phyloP scores from a whole-genome alignment of 2,113 vertebrate genomes.

The Cynopterus brachyotis region DNA sequence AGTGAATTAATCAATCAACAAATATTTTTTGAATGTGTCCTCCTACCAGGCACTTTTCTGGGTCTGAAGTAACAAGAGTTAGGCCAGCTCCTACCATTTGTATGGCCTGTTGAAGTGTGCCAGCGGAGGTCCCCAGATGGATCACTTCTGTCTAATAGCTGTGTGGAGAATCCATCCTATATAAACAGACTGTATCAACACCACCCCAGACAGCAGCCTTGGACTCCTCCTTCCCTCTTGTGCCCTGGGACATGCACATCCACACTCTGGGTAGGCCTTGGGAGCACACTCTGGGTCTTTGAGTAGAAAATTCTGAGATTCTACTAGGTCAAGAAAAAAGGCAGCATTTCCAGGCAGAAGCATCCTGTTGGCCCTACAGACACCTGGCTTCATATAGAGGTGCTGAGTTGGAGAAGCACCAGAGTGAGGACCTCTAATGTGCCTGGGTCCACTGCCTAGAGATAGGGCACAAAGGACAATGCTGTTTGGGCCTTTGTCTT shows the following conservation, averaged over 20 bases:
- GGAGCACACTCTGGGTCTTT: not conserved
- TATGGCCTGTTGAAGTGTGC: not conserved
- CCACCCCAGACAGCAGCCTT: not conserved
- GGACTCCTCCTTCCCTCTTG: accelerated
- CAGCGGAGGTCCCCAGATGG: not conserved
- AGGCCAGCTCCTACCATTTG: not conserved
- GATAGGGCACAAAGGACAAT: not conserved
- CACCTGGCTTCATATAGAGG: not conserved
- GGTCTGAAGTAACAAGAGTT: not conserved
- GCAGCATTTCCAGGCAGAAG: not conserved
- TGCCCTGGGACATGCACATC: not conserved
- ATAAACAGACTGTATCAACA: not conserved
- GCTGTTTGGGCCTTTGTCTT: not conserved
- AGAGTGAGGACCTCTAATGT: not conserved
- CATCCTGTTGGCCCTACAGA: not conserved
- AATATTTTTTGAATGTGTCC: not conserved
- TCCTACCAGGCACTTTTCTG: not conserved
- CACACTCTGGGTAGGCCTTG: accelerated
- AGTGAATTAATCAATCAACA: not conserved
- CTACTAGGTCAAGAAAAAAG: not conserved
- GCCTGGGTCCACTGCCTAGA: not conserved
- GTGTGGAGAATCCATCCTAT: not conserved
- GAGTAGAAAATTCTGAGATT: not conserved
- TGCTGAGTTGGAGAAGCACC: not conserved
- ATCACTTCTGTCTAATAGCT: not conserved